Conservation (phyloP, 2,888 invertebrate species). For the Cataglyphis albicans region DNA sequence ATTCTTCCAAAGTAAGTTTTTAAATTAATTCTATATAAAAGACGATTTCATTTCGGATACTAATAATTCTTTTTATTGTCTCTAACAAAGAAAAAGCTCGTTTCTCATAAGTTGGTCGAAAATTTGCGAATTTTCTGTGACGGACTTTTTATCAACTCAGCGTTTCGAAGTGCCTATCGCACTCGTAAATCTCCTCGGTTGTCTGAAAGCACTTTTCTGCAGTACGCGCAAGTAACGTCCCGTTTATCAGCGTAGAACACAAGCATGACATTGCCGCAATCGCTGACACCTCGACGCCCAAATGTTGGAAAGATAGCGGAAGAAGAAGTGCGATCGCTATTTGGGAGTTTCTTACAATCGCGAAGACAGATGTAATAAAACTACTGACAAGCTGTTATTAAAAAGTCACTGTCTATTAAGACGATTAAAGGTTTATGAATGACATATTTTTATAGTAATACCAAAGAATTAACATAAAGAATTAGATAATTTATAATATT, state of each 20-base stretch:
- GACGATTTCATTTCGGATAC: background rate
- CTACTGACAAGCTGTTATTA: background rate
- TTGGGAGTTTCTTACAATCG: constrained; percentile 32
- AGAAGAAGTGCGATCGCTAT: constrained; percentile 32
- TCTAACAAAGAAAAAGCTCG: constrained; percentile 10
- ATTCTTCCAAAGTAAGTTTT: background rate
- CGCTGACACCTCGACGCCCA: constrained; percentile 57
- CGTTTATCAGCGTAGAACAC: constrained; percentile 71
- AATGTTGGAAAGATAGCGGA: constrained; percentile 55
- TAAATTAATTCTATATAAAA: background rate
- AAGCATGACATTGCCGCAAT: constrained; percentile 63
- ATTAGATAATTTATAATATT: background rate
- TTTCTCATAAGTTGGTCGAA: constrained; percentile 50
- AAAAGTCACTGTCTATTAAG: background rate
- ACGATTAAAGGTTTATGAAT: background rate
- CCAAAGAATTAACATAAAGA: background rate
- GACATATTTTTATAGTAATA: background rate
- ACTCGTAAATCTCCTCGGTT: constrained; percentile 64
- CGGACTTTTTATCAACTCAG: constrained; percentile 65
- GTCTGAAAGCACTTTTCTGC: constrained; percentile 71
- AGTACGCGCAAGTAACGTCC: constrained; percentile 65
- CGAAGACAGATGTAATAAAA: constrained; percentile 34
- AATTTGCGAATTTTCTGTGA: constrained; percentile 60
- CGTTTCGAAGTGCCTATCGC: constrained; percentile 63
- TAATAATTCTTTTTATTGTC: constrained; percentile 14